These are phyloP conservation scores for Cephonodes hylas DNA, from an alignment of 2,888 invertebrate genomes.

Conservation along the genomic window DNA sequence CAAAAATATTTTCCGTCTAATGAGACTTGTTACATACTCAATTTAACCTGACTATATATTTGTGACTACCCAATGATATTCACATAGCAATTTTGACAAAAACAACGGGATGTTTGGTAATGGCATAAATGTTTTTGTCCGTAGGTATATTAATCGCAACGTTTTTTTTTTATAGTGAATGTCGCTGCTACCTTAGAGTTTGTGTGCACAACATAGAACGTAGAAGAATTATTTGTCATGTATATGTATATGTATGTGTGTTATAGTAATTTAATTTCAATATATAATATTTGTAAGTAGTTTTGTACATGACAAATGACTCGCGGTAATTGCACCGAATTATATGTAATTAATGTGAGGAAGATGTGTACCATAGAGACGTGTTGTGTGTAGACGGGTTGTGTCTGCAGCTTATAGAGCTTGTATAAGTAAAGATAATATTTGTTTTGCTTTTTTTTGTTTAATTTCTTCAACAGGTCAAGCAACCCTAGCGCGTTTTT, in stretches of 20 bases:
- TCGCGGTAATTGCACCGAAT: constrained; percentile 26
- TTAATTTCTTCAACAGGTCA: constrained; percentile 86
- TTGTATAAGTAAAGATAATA: constrained; percentile 63
- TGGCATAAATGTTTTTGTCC: constrained; percentile 42
- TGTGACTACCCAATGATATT: constrained; percentile 10
- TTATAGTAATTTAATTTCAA: not conserved
- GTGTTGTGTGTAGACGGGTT: constrained; percentile 55
- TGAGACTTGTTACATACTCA: not conserved
- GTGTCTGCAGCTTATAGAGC: constrained; percentile 62
- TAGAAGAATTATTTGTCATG: constrained; percentile 46
- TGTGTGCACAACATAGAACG: constrained; percentile 43
- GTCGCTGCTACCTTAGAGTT: constrained; percentile 45
- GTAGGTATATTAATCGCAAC: constrained; percentile 44
- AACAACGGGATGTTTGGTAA: constrained; percentile 55
- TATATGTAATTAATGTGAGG: constrained; percentile 43
- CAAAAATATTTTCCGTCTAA: not conserved
- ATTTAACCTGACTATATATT: not conserved
- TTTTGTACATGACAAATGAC: constrained; percentile 40
- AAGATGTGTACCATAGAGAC: constrained; percentile 26
- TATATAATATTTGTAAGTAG: not conserved
- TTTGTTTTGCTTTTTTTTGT: constrained; percentile 74
- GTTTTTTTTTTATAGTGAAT: constrained; percentile 46
- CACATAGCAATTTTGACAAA: not conserved
- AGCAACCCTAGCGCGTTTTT: constrained; percentile 86
- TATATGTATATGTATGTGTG: constrained; percentile 30